phyloP scores from a whole-genome alignment of 2,888 invertebrate species.

The Elgonia sp. region DNA sequence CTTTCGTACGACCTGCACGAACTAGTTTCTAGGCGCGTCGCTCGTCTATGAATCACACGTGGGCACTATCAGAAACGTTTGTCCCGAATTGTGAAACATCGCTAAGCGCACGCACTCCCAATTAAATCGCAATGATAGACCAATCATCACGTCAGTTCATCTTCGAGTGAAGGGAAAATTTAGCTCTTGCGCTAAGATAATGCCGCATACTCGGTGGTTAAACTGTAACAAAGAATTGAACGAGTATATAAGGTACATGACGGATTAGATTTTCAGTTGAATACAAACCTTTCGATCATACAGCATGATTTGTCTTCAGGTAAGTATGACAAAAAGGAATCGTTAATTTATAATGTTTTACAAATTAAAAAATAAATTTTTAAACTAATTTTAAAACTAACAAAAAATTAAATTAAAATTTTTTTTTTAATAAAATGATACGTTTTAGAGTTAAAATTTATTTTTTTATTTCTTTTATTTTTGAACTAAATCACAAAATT shows the following conservation, averaged over 20 bases:
- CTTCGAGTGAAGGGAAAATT: conserved; percentile 85
- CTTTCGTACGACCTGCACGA: conserved; percentile 35
- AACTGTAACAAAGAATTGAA: conserved; percentile 86
- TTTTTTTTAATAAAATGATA: no score
- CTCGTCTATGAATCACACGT: conserved; percentile 42
- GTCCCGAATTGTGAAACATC: conserved; percentile 74
- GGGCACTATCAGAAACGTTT: conserved; percentile 47
- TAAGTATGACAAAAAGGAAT: conserved; percentile 72
- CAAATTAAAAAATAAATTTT: no score
- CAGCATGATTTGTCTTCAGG: conserved; percentile 85
- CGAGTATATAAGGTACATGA: conserved; percentile 84
- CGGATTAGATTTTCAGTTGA: conserved; percentile 84
- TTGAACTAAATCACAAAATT: no score
- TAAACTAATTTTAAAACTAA: no score
- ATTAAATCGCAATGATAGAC: conserved; percentile 83
- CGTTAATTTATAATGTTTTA: neutral
- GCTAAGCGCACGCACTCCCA: conserved; percentile 82
- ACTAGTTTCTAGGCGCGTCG: conserved; percentile 39
- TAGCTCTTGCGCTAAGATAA: conserved; percentile 79
- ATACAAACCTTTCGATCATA: conserved; percentile 83
- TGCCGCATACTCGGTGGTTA: conserved; percentile 81
- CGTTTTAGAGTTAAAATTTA: no score
- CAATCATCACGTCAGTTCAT: conserved; percentile 81
- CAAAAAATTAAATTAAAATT: no score
- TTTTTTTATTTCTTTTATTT: no score